Evolutionary conservation across 2,797 vertebrate species (phyloP).

Genomic region (Gephyroberyx darwinii): DNA sequence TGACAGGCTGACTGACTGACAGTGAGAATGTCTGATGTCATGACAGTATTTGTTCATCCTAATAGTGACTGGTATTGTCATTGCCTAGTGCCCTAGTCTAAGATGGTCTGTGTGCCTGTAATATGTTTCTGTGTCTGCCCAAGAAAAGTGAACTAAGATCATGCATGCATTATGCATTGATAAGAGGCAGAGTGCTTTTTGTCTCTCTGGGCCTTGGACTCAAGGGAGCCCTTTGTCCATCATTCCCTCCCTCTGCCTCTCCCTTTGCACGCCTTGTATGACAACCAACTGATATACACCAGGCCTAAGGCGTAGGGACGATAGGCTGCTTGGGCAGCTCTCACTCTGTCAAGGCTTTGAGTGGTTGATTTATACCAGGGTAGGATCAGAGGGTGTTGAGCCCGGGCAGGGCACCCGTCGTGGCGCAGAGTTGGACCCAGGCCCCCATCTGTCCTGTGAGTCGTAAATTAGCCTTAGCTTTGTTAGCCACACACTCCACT

Average conservation of each 20-base stretch:
- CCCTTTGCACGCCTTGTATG: conserved; percentile 25
- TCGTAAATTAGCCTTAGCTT: conserved; percentile 72
- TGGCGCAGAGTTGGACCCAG: conserved; percentile 35
- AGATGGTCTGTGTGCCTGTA: conserved; percentile 4
- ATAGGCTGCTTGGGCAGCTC: conserved; percentile 34
- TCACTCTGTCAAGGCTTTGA: conserved; percentile 49
- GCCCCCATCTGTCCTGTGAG: conserved; percentile 50
- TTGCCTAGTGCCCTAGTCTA: conserved; percentile 24
- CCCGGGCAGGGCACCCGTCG: conserved; percentile 37
- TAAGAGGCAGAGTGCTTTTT: conserved; percentile 46
- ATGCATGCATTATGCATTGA: conserved; percentile 43
- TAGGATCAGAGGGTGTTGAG: conserved; percentile 58
- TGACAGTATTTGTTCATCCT: conserved; percentile 7
- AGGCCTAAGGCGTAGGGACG: conserved; percentile 31
- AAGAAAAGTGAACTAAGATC: conserved; percentile 29
- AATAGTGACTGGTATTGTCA: conserved; percentile 36
- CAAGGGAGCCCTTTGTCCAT: conserved; percentile 59
- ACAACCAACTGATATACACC: conserved; percentile 60
- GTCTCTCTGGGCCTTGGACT: conserved; percentile 46
- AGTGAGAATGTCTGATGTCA: conserved; percentile 29
- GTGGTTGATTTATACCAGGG: conserved; percentile 70
- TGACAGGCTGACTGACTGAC: not conserved
- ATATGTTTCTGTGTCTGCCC: conserved; percentile 17
- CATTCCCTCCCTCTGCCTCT: conserved; percentile 44
- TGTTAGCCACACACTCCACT: conserved; percentile 56